These are phyloP conservation scores for Tragelaphus imberbis DNA, from an alignment of 2,113 vertebrate genomes.

Conservation along the genomic window DNA sequence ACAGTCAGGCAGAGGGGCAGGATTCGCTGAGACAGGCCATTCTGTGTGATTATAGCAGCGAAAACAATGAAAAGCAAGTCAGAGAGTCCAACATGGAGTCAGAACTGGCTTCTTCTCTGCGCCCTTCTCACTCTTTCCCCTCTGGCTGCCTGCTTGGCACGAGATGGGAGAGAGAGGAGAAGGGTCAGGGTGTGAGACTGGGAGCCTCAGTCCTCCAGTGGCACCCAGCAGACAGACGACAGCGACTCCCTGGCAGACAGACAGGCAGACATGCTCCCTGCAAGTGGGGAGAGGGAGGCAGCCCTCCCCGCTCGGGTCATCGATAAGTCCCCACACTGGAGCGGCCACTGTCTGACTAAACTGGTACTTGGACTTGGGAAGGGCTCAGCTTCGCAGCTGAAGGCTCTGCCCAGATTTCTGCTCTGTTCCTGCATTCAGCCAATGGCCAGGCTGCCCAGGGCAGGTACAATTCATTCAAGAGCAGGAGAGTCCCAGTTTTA, in stretches of 20 bases:
- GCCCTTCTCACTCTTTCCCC: background rate
- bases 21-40: background rate
- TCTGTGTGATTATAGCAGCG: background rate
- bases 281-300: background rate
- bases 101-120: background rate
- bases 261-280: background rate
- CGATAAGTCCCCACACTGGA: background rate
- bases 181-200: too few species aligned
- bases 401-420: background rate
- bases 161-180: background rate
- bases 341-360: background rate
- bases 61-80: background rate
- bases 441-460: background rate
- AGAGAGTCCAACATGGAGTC: background rate
- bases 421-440: too few species aligned
- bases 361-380: background rate
- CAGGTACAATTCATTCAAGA: background rate
- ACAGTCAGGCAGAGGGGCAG: background rate
- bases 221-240: fast-evolving
- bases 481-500: background rate
- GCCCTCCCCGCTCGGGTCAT: background rate
- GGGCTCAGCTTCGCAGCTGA: background rate
- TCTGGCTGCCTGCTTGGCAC: background rate
- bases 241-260: background rate
- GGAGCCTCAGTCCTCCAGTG: background rate